These are phyloP conservation scores for Nasonia longicornis DNA, from an alignment of 1,140 invertebrate genomes.

Conservation along the genomic window DNA sequence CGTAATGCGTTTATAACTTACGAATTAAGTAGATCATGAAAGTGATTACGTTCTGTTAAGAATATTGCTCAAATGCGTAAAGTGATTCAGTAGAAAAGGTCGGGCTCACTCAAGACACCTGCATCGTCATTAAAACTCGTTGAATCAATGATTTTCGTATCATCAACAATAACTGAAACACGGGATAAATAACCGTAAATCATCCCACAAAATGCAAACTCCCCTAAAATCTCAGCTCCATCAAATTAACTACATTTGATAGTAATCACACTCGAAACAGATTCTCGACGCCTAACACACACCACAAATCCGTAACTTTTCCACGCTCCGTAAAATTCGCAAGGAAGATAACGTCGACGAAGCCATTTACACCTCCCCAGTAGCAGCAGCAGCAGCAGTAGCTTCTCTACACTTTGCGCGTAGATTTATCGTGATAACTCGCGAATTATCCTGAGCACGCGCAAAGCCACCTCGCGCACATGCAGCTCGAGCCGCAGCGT, in stretches of 20 bases:
- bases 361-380: background rate
- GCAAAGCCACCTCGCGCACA: no score
- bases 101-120: no score
- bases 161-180: no score
- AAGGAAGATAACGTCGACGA: conserved; percentile 9
- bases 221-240: no score
- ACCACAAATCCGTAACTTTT: background rate
- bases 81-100: no score
- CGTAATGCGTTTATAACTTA: background rate
- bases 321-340: background rate
- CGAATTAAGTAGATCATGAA: background rate
- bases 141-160: no score
- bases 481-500: background rate
- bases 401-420: background rate
- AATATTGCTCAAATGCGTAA: background rate
- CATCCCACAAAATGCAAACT: no score
- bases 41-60: background rate
- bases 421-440: conserved; percentile 24
- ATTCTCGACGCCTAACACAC: background rate
- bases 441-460: background rate
- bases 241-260: no score
- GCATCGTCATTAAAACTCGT: no score
- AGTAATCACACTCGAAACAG: no score
- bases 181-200: no score
- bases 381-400: background rate